Percentiles rank a stretch among this genome's conserved stretches.
Evolutionary conservation across 2,888 invertebrate genomes (phyloP).

Genomic region (Hofmannophila pseudospretella): DNA sequence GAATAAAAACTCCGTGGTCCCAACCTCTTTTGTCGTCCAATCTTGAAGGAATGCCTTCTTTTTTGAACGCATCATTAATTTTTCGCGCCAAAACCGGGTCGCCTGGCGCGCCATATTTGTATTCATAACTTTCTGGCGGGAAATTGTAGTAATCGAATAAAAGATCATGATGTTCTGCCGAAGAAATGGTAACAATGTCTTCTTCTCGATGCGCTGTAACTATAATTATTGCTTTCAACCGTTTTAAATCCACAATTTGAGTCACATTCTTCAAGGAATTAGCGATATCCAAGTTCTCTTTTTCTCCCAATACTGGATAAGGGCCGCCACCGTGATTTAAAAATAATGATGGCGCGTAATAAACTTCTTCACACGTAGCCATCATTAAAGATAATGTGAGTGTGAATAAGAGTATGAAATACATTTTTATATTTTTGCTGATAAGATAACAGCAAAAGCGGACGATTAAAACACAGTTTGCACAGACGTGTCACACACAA

Average conservation of each 20-base stretch:
- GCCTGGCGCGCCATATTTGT: conserved; percentile 38
- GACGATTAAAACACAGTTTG: too few species aligned
- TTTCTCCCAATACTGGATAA: conserved; percentile 32
- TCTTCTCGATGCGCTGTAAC: conserved; percentile 45
- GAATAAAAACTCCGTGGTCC: conserved; percentile 50
- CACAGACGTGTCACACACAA: too few species aligned
- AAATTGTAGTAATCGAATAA: conserved; percentile 40
- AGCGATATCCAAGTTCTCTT: conserved; percentile 30
- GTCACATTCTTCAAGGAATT: conserved; percentile 29
- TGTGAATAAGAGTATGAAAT: background rate
- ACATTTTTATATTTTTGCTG: background rate
- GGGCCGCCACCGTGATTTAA: conserved; percentile 46
- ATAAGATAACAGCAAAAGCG: background rate
- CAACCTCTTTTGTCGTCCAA: conserved; percentile 39
- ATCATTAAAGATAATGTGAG: background rate
- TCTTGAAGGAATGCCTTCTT: conserved; percentile 24
- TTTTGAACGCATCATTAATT: conserved; percentile 32
- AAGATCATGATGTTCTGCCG: conserved; percentile 27
- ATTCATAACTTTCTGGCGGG: conserved; percentile 36
- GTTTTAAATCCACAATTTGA: conserved; percentile 26
- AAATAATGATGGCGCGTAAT: conserved; percentile 40
- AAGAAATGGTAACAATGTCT: conserved; percentile 34
- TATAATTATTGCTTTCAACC: conserved; percentile 32
- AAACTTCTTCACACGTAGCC: background rate
- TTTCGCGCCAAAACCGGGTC: conserved; percentile 30